Evolutionary conservation across 2,888 invertebrate genomes (phyloP).

Genomic region (Nasonovia ribisnigri): DNA sequence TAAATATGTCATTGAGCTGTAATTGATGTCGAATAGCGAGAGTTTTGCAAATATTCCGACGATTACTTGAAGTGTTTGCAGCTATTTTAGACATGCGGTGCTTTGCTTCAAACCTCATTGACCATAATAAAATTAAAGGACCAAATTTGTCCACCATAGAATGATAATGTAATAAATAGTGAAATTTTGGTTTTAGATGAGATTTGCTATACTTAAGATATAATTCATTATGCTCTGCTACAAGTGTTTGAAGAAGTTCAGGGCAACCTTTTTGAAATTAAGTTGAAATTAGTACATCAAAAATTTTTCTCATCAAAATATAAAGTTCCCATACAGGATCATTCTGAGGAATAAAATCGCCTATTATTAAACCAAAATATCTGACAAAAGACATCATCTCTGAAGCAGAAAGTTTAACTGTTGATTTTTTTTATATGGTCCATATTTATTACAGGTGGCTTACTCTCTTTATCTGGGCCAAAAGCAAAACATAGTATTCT

Average conservation of each 20-base stretch:
- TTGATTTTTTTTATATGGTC: not conserved
- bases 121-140: constrained; percentile 25
- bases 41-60: constrained; percentile 12
- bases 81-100: constrained; percentile 20
- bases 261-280: constrained; percentile 1
- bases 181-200: constrained; percentile 34
- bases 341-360: constrained; percentile 29
- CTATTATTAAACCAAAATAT: constrained; percentile 30
- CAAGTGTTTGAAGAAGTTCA: constrained; percentile 15
- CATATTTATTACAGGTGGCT: not conserved
- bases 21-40: constrained; percentile 28
- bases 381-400: constrained; percentile 32
- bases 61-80: constrained; percentile 32
- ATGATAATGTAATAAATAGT: constrained; percentile 36
- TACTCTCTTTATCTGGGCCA: constrained; percentile 34
- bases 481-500: not conserved
- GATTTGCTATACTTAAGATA: constrained; percentile 20
- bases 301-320: constrained; percentile 25
- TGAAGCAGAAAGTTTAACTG: constrained; percentile 33
- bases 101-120: constrained; percentile 45
- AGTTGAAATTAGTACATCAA: not conserved
- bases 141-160: constrained; percentile 29
- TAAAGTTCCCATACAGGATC: constrained; percentile 38
- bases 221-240: constrained; percentile 36
- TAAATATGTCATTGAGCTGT: not conserved